Evolutionary conservation across 1,140 invertebrate genomes (phyloP).

Genomic region (Anthonomus grandis): DNA sequence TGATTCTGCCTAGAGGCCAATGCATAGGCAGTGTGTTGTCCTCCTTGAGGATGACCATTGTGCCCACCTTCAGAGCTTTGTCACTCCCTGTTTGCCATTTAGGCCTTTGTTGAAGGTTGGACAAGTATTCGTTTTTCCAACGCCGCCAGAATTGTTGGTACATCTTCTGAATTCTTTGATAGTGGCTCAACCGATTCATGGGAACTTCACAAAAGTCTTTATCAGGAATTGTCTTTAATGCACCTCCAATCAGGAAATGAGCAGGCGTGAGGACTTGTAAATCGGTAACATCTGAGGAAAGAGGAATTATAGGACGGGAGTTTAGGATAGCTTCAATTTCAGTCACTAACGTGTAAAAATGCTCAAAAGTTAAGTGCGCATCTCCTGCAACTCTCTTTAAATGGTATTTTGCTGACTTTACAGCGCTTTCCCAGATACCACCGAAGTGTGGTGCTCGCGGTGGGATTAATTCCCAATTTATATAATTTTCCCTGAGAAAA

Average conservation of each 20-base stretch:
- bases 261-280: constrained; percentile 26
- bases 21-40: constrained; percentile 37
- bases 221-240: neutral
- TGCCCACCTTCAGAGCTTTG: constrained; percentile 23
- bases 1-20: constrained; percentile 42
- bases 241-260: constrained; percentile 33
- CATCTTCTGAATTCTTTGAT: constrained; percentile 35
- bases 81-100: constrained; percentile 41
- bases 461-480: constrained; percentile 22
- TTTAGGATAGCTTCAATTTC: constrained; percentile 33
- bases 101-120: constrained; percentile 32
- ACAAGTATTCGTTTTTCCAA: constrained; percentile 42
- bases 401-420: constrained; percentile 43
- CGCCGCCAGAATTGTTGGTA: constrained; percentile 45
- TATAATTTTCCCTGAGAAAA: too few species aligned
- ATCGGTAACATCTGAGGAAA: constrained; percentile 29
- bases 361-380: constrained; percentile 27
- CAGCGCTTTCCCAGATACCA: constrained; percentile 38
- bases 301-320: constrained; percentile 19
- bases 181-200: constrained; percentile 23
- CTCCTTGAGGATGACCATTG: constrained; percentile 44
- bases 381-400: constrained; percentile 33
- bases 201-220: neutral
- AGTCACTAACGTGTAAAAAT: constrained; percentile 36
- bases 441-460: constrained; percentile 30